These are phyloP conservation scores for Heterotilapia buettikoferi DNA, from an alignment of 2,113 vertebrate species.

Conservation along the genomic window DNA sequence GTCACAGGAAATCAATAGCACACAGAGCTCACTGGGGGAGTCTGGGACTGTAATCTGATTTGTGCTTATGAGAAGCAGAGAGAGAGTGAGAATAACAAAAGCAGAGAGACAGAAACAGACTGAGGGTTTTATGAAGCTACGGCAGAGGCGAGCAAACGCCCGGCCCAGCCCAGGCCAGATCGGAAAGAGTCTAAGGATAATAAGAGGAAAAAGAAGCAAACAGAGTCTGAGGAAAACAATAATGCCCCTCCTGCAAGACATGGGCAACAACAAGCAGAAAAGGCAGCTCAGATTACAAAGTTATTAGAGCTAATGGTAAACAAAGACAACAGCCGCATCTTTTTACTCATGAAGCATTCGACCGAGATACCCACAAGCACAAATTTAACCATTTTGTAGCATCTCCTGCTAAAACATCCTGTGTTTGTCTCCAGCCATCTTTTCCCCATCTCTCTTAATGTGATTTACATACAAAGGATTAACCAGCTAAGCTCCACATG, in stretches of 20 bases:
- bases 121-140: not conserved
- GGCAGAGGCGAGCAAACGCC: not conserved
- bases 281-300: constrained; percentile 48
- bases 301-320: constrained; percentile 39
- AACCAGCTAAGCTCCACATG: not conserved
- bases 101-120: not conserved
- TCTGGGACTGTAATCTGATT: constrained; percentile 64
- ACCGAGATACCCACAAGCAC: not conserved
- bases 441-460: not conserved
- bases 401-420: not conserved
- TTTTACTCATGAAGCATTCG: not conserved
- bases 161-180: not conserved
- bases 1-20: constrained; percentile 68
- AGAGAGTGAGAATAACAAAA: not conserved
- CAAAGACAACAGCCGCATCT: constrained; percentile 6
- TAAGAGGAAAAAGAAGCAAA: constrained; percentile 2
- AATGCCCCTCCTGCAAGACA: constrained; percentile 22
- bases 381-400: not conserved
- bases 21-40: constrained; percentile 31
- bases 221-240: constrained; percentile 28
- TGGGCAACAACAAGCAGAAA: not conserved
- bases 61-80: constrained; percentile 39
- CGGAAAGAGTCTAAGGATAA: not conserved
- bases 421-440: not conserved
- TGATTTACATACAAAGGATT: not conserved